These are phyloP conservation scores for Disparrhopalites patrizii DNA, from an alignment of 2,888 invertebrate species.

Conservation along the genomic window DNA sequence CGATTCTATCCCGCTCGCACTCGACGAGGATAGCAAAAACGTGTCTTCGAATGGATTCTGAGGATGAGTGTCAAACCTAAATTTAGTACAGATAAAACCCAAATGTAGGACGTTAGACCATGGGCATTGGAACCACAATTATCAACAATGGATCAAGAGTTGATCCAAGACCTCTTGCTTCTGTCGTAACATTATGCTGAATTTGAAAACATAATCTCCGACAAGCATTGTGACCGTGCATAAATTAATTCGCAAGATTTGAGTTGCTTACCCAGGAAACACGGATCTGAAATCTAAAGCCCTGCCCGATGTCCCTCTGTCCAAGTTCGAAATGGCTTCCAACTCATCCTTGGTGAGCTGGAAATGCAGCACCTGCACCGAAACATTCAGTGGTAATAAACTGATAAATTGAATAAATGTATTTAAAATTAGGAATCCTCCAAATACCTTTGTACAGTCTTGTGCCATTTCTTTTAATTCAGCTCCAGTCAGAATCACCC, in stretches of 20 bases:
- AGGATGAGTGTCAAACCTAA: slow-evolving; percentile 12
- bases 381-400: neutral
- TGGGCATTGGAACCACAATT: too few species aligned
- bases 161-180: too few species aligned
- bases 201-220: neutral
- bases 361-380: slow-evolving; percentile 7
- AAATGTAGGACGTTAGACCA: neutral
- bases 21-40: too few species aligned
- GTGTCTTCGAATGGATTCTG: slow-evolving; percentile 9
- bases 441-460: slow-evolving; percentile 15
- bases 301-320: slow-evolving; percentile 11
- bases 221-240: neutral
- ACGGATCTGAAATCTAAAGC: slow-evolving; percentile 2
- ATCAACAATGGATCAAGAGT: too few species aligned
- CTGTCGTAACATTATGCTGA: too few species aligned
- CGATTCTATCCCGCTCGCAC: too few species aligned
- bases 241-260: neutral
- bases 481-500: neutral
- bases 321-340: neutral
- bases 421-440: neutral
- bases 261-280: neutral
- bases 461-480: neutral
- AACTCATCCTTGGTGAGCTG: slow-evolving; percentile 15
- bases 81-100: neutral
- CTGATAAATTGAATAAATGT: neutral